These are phyloP conservation scores for Heteronetta atricapilla DNA, from an alignment of 2,113 vertebrate genomes.

Conservation along the genomic window DNA sequence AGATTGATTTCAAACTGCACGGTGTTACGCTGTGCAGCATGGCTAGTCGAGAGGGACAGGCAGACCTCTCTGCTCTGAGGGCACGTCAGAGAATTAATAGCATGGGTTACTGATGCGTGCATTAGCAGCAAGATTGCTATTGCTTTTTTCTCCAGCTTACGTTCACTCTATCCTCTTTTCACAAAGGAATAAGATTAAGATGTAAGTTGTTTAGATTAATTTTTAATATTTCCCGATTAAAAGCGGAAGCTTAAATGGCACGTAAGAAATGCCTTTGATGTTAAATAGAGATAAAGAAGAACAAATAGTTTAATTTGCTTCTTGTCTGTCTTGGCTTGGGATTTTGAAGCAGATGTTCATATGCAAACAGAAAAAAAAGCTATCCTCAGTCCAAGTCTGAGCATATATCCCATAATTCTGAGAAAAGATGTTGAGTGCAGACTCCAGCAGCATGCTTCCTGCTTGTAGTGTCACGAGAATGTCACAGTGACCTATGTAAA, in stretches of 20 bases:
- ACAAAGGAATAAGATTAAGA: constrained; percentile 44
- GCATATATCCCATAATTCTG: not conserved
- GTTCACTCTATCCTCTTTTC: not conserved
- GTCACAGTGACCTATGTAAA: not conserved
- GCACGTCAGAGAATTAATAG: not conserved
- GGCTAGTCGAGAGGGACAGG: not conserved
- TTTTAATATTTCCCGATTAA: constrained; percentile 62
- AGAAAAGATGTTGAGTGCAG: not conserved
- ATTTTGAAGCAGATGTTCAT: constrained; percentile 67
- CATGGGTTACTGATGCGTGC: not conserved
- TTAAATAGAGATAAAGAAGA: constrained; percentile 44
- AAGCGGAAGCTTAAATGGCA: constrained; percentile 32
- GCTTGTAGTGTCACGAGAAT: not conserved
- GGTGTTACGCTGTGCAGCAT: not conserved
- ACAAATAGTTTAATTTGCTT: constrained; percentile 63
- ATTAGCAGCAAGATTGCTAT: not conserved
- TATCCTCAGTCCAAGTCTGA: constrained; percentile 11
- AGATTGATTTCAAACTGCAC: not conserved
- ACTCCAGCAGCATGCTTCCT: not conserved
- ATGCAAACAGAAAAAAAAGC: constrained; percentile 10
- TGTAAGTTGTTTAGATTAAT: constrained; percentile 46
- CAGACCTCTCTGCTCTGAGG: not conserved
- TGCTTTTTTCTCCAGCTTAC: not conserved
- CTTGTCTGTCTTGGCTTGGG: constrained; percentile 57
- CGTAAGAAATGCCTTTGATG: constrained; percentile 1